A percentile compares a stretch with the other conserved stretches of the same genome.
These are phyloP conservation scores for Puma concolor DNA, from an alignment of 2,113 vertebrate genomes.

Conservation along the genomic window DNA sequence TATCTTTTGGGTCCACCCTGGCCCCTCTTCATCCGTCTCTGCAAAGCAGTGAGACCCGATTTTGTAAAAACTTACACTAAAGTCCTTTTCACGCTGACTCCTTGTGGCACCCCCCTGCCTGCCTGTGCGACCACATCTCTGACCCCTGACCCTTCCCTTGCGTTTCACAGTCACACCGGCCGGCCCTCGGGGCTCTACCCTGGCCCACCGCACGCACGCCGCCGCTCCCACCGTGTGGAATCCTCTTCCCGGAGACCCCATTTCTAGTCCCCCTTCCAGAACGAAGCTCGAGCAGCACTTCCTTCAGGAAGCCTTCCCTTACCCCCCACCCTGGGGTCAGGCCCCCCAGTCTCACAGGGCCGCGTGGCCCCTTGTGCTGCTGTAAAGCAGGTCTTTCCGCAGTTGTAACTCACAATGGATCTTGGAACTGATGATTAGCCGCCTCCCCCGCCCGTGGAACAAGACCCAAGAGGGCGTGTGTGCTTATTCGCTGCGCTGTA, in stretches of 20 bases:
- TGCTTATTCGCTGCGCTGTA: not conserved
- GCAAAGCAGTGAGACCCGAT: not conserved
- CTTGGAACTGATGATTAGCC: not conserved
- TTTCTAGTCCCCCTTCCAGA: conserved; percentile 35
- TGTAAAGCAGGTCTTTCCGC: not conserved
- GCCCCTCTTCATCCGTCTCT: not conserved
- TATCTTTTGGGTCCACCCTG: not conserved
- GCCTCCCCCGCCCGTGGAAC: not conserved
- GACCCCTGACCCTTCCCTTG: not conserved
- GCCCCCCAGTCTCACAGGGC: not conserved
- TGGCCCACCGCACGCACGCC: not conserved
- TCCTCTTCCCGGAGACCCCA: not conserved
- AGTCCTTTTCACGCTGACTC: not conserved
- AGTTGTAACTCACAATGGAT: conserved; percentile 37
- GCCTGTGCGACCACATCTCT: not conserved
- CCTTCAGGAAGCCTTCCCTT: not conserved
- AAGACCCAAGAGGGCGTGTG: not conserved
- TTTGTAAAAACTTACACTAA: not conserved
- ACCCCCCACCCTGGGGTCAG: not conserved
- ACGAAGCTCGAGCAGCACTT: not conserved
- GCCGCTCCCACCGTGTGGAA: not conserved
- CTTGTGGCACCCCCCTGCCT: not conserved
- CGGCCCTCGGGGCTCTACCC: not conserved
- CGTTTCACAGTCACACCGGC: not conserved
- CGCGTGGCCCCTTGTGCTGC: not conserved